Percentiles rank a stretch among this genome's conserved stretches.
These are phyloP conservation scores for Diglossa cyanea DNA, from an alignment of 2,797 vertebrate species.

Conservation along the genomic window DNA sequence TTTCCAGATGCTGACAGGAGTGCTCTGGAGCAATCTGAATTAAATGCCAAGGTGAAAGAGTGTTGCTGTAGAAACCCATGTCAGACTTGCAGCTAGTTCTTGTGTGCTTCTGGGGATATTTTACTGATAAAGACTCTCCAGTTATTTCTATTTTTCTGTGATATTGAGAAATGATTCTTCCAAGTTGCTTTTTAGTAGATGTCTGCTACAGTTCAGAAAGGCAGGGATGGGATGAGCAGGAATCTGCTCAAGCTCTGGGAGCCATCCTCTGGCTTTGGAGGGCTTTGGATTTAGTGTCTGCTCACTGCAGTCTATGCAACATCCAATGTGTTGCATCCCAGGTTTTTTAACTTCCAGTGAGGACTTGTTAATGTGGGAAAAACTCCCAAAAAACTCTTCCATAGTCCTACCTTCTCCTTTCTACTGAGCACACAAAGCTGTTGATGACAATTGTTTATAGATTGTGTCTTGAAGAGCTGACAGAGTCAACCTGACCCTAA, in stretches of 20 bases:
- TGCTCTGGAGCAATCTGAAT: not conserved
- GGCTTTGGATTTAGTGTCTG: not conserved
- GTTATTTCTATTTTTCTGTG: not conserved
- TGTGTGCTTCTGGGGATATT: not conserved
- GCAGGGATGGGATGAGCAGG: not conserved
- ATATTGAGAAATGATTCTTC: not conserved
- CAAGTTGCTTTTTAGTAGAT: not conserved
- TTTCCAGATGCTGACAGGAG: not conserved
- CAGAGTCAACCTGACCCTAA: not conserved
- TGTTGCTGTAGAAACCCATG: slow-evolving; percentile 15
- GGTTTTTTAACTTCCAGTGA: not conserved
- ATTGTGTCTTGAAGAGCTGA: not conserved
- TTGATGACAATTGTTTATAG: not conserved
- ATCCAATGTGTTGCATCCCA: not conserved
- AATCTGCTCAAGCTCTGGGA: not conserved
- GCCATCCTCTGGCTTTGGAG: not conserved
- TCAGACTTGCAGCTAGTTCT: not conserved
- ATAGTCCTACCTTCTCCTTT: not conserved
- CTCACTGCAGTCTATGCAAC: not conserved
- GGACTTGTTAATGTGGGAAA: not conserved
- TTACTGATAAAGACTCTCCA: not conserved
- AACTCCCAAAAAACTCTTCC: not conserved
- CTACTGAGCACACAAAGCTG: not conserved
- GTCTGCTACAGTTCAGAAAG: not conserved
- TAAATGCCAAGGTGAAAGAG: not conserved